phyloP scores from a whole-genome alignment of 2,888 invertebrate species.

The Deilephila porcellus region DNA sequence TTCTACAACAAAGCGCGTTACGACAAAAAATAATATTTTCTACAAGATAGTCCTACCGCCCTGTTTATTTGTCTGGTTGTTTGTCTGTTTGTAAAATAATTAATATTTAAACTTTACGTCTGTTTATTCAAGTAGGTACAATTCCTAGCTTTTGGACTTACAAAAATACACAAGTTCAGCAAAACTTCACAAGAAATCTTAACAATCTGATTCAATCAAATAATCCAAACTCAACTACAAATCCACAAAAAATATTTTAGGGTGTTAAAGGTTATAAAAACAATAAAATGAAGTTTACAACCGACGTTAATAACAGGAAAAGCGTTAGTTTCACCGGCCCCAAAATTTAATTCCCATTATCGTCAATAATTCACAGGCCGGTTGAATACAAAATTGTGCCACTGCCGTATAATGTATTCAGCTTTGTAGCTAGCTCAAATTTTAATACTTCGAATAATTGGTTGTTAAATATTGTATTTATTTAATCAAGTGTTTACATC shows the following conservation, averaged over 20 bases:
- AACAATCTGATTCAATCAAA: no score
- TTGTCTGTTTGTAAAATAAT: no score
- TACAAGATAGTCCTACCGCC: no score
- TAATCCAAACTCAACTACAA: no score
- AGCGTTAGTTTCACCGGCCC: slow-evolving; percentile 37
- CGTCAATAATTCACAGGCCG: slow-evolving; percentile 50
- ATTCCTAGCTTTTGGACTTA: no score
- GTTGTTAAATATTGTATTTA: neutral
- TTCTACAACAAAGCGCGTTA: no score
- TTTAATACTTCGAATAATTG: slow-evolving; percentile 1
- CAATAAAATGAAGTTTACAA: neutral
- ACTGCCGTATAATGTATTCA: slow-evolving; percentile 42
- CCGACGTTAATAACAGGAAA: slow-evolving; percentile 33
- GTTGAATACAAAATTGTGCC: slow-evolving; percentile 44
- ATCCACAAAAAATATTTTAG: neutral
- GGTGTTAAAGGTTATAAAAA: slow-evolving; percentile 1
- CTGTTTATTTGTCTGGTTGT: no score
- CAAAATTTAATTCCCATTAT: slow-evolving; percentile 49
- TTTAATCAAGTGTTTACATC: neutral
- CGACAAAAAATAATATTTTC: no score
- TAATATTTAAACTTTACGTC: no score
- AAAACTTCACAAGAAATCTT: no score
- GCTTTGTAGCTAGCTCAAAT: slow-evolving; percentile 15
- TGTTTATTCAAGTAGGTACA: no score
- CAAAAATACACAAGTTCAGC: no score